phyloP scores from a whole-genome alignment of 2,797 vertebrate species.

The Trematomus bernacchii region DNA sequence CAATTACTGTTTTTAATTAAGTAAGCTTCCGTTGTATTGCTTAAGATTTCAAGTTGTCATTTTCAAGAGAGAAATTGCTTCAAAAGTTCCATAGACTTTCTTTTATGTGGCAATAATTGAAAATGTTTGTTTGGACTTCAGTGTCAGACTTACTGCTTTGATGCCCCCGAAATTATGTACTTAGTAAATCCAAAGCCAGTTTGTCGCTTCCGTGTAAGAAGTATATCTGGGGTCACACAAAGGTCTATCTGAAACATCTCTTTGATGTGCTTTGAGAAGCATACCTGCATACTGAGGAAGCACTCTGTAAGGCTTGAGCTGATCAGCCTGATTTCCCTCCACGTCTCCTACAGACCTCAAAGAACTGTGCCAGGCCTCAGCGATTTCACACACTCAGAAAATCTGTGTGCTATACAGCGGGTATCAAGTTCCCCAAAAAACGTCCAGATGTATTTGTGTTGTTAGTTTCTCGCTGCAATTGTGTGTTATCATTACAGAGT shows the following conservation, averaged over 20 bases:
- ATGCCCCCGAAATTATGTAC: slow-evolving; percentile 37
- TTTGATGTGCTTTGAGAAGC: slow-evolving; percentile 75
- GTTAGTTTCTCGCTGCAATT: slow-evolving; percentile 31
- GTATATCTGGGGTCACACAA: slow-evolving; percentile 50
- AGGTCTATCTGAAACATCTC: slow-evolving; percentile 72
- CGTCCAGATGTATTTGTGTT: slow-evolving; percentile 59
- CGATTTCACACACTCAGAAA: slow-evolving; percentile 54
- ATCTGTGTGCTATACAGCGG: slow-evolving; percentile 36
- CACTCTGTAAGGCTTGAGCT: slow-evolving; percentile 48
- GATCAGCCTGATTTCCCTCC: slow-evolving; percentile 61
- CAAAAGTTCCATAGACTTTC: not conserved
- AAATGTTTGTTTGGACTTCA: slow-evolving; percentile 48
- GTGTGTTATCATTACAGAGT: slow-evolving; percentile 46
- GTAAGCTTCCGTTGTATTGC: not conserved
- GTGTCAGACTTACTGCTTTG: slow-evolving; percentile 13
- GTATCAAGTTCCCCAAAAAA: slow-evolving; percentile 52
- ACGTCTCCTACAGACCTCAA: slow-evolving; percentile 42
- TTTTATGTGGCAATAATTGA: not conserved
- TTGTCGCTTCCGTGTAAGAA: slow-evolving; percentile 53
- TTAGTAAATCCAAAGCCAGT: slow-evolving; percentile 48
- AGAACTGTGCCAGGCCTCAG: slow-evolving; percentile 40
- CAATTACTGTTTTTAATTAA: not conserved
- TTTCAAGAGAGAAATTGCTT: not conserved
- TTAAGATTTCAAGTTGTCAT: not conserved
- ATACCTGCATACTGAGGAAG: slow-evolving; percentile 73